Conservation (phyloP, 2,888 invertebrate species). For the Drosophila koepferae region DNA sequence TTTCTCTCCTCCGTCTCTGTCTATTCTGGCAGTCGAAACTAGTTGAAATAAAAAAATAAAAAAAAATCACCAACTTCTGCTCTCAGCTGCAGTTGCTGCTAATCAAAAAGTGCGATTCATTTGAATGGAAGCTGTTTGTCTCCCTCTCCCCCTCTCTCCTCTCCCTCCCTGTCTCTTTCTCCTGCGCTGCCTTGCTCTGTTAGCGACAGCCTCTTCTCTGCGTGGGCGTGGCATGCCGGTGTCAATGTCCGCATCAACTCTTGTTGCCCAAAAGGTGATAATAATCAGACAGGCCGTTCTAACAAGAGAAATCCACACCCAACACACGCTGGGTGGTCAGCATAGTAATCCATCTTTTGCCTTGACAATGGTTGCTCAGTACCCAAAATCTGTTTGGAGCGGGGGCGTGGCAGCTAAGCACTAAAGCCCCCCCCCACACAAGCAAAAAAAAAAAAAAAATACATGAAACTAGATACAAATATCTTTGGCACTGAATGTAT, state of each 20-base stretch:
- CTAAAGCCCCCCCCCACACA: constrained; percentile 42
- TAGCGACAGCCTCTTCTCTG: constrained; percentile 21
- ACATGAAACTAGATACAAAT: constrained; percentile 77
- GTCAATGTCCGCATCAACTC: constrained; percentile 63
- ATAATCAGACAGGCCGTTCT: constrained; percentile 76
- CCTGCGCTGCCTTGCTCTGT: constrained; percentile 5
- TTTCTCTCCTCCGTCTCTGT: background rate
- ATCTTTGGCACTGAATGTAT: constrained; percentile 45
- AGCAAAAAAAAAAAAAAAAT: constrained; percentile 34
- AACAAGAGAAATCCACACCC: constrained; percentile 66
- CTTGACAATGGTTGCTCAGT: constrained; percentile 70
- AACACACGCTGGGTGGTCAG: constrained; percentile 8
- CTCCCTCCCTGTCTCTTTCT: constrained; percentile 1
- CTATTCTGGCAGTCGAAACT: constrained; percentile 11
- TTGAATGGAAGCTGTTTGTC: constrained; percentile 34
- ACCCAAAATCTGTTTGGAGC: background rate
- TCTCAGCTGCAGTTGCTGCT: constrained; percentile 43
- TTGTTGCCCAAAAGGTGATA: constrained; percentile 64
- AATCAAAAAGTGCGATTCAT: constrained; percentile 79
- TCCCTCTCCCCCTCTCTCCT: background rate
- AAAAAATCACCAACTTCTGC: constrained; percentile 4
- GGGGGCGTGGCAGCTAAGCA: constrained; percentile 42
- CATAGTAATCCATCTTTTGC: constrained; percentile 75
- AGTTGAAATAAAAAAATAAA: background rate
- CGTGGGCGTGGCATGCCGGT: constrained; percentile 50